Evolutionary conservation across 1,140 invertebrate species (phyloP), one percentile per base, ranked within the genome.

Genomic region (Zophobas atratus): DNA sequence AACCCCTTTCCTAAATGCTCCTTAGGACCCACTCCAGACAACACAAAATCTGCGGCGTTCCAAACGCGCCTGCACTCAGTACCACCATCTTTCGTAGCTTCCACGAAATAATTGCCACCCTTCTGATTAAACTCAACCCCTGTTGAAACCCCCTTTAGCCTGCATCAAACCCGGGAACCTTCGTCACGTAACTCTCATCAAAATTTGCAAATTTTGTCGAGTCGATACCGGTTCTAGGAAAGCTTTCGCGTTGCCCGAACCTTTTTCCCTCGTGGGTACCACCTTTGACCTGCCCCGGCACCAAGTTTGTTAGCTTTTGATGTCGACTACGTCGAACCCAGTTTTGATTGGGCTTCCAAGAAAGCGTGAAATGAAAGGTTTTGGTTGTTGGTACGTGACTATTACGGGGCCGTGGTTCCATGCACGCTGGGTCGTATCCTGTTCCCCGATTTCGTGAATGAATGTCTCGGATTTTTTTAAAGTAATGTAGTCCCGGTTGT

Each of bases 91-190:
- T 86, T 86, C 36, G 81, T 82, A 1, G 86, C 87, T 1, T 84
- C 79, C 1, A 83, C 81, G 34, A 82, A 49, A n/a, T 82, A 80
- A 74, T 77, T 79, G 35, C 81, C 80, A n/a, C 83, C 82, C 55
- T 86, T 75, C 20, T 85, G 80, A 38, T 85, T 75, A 78, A 86
- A 90, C 60, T 87, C 81, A 0, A 93, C 88, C 91, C 92, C 1
- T 88, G 86, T 86, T 82, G 91, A 92, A 82, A 88, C 83, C 79
- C 84, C 83, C 1, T 86, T 85, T n/a, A n/a, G 83, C 95, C 90
- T 75, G 95, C 91, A n/a, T n/a, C n/a, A n/a, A n/a, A n/a, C 1
- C 94, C n/a, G n/a, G n/a, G 81, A 34, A 96, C 88, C 87, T 89
- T 92, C 0, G 89, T 89, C 1, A 90, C 91, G 1, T 86, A 88